Base-by-base conservation (phyloP, 2,888 invertebrate genomes). In the Blastobasis adustella region DNA sequence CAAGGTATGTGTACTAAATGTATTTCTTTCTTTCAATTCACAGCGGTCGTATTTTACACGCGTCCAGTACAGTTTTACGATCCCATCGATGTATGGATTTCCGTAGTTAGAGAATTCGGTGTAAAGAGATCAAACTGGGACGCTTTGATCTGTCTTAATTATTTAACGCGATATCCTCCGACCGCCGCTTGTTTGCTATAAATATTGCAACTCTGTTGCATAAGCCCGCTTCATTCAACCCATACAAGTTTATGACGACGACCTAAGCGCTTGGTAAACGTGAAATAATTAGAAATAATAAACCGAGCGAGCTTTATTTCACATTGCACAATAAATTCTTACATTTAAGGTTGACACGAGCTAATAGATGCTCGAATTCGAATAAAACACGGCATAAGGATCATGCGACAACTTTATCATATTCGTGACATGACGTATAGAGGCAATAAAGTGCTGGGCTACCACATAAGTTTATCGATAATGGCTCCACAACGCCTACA, bases 401-500 rank as follows among this genome's bases (percentile, higher is more conserved):
- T 59, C 62, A 67, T 66, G 63, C 64, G 67, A 72, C 74, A 72
- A 71, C 76, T 80, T 72, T 79, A 77, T 81, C 71, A 79, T 81
- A 65, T 73, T 68, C 66, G 65, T 76, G 75, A 70, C 75, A 78
- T 73, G 76, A 76, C 67, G 76, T 69, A 82, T 76, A 58, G 76
- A 56, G 58, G 71, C 72, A 68, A 82, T 83, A 85, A 84, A 85
- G 71, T 76, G 75, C 69, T 76, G 80, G 73, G 80, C 83, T 83
- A 82, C 82, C 79, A 83, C 79, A 83, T 79, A 74, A 81, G 82
- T 80, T 74, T 79, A 75, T 83, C 82, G 79, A 82, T 82, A 81
- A 82, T 82, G 73, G 78, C 71, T 67, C 71, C 70, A 69, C 69
- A 66, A 79, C 86, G 82, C 86, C 86, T 76, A 85, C 85, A 72